phyloP scores from a whole-genome alignment of 2,888 invertebrate genomes.

The Cheilosia vulpina region DNA sequence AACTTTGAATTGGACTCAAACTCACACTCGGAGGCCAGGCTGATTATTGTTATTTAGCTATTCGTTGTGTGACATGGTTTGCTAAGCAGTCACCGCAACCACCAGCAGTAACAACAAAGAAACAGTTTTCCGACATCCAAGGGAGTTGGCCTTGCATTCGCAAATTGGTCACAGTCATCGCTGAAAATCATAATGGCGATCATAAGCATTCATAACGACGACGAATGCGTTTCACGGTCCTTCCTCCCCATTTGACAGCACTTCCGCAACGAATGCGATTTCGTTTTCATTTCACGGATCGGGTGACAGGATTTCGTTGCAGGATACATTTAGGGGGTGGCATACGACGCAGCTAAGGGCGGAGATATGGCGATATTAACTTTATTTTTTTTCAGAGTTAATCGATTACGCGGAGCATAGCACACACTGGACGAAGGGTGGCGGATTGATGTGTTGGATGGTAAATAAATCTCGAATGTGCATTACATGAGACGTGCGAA shows the following conservation, averaged over 20 bases:
- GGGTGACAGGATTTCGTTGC: slow-evolving; percentile 63
- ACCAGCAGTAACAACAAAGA: slow-evolving; percentile 10
- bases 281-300: slow-evolving; percentile 75
- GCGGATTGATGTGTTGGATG: slow-evolving; percentile 2
- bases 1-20: slow-evolving; percentile 22
- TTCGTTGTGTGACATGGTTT: slow-evolving; percentile 68
- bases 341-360: slow-evolving; percentile 11
- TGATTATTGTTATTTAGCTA: slow-evolving; percentile 75
- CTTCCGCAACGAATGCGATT: slow-evolving; percentile 72
- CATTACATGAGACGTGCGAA: slow-evolving; percentile 30
- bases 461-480: slow-evolving; percentile 12
- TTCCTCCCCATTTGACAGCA: slow-evolving; percentile 66
- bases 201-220: slow-evolving; percentile 68
- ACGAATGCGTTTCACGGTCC: slow-evolving; percentile 67
- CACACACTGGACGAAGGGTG: slow-evolving; percentile 15
- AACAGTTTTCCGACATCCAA: neutral
- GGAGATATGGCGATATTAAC: slow-evolving; percentile 54
- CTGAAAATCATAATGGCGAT: slow-evolving; percentile 54
- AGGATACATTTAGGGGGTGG: slow-evolving; percentile 52
- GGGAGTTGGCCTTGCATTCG: slow-evolving; percentile 43
- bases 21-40: slow-evolving; percentile 26
- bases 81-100: slow-evolving; percentile 50
- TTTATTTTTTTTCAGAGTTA: slow-evolving; percentile 53
- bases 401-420: slow-evolving; percentile 69
- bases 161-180: slow-evolving; percentile 62